These are phyloP conservation scores for Tamias sibiricus DNA, from an alignment of 2,113 vertebrate species.

Conservation along the genomic window DNA sequence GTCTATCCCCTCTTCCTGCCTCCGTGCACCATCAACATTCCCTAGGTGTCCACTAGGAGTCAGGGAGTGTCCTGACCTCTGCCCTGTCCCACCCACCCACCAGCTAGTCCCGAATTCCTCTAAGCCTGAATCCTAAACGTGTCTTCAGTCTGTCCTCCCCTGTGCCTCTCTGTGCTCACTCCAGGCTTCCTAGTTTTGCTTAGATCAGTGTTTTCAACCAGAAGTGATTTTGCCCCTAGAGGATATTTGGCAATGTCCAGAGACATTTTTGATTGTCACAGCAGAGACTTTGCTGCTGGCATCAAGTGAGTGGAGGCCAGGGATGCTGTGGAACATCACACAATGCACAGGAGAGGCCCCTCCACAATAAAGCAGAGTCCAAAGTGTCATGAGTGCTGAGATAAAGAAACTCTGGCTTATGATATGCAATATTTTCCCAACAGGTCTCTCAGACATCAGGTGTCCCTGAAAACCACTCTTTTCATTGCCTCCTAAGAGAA, in stretches of 20 bases:
- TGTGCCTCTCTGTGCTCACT: background rate
- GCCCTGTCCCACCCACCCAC: fast-evolving
- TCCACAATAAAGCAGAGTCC: fast-evolving
- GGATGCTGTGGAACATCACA: background rate
- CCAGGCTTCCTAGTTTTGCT: background rate
- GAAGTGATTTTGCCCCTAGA: background rate
- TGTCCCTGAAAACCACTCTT: background rate
- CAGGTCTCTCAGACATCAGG: background rate
- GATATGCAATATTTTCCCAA: background rate
- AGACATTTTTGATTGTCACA: background rate
- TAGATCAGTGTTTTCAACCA: background rate
- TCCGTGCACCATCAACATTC: no score
- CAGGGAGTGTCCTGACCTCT: background rate
- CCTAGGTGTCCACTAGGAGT: no score
- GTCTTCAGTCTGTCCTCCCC: background rate
- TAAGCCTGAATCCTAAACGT: no score
- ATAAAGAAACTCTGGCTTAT: background rate
- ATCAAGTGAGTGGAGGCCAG: background rate
- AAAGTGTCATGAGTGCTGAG: fast-evolving
- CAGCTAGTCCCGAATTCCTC: fast-evolving
- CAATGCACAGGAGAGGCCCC: fast-evolving
- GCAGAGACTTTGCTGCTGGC: background rate
- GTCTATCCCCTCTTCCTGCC: background rate
- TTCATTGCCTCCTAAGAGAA: background rate
- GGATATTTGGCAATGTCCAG: background rate